Base-by-base conservation (phyloP, 2,888 invertebrate species). In the Chalcis sispes region DNA sequence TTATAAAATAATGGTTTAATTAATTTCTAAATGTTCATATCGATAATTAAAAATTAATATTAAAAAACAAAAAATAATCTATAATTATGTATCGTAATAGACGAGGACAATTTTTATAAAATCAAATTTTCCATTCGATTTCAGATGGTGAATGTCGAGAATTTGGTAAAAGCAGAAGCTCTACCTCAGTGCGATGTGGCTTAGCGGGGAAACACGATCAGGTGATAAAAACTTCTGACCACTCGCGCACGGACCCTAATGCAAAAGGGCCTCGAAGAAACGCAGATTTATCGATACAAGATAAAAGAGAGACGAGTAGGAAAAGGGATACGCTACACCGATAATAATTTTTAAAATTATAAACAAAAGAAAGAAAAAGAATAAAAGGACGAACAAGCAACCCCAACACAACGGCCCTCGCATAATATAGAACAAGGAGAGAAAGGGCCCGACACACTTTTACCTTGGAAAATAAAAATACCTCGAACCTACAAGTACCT, bases 401-500 rank as follows among this genome's bases (percentile, higher is more conserved):
- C n/a, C n/a, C n/a, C n/a, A n/a, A 36, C 36, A 46, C 2, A 46
- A 46, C 4, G 46, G 46, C 13, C 46, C 36, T 36, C 10, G 5
- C 36, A n/a, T n/a, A n/a, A n/a, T n/a, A n/a, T n/a, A n/a, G 36
- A 46, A 46, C 3, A 46, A 46, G 8, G n/a, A 46, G 13, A n/a
- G 32, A 36, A 50, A 67, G 66, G 76, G 61, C 65, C 5, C 20
- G 13, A 20, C 23, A 23, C 32, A 76, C 72, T 62, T 77, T 52
- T 85, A 86, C 86, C 86, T 86, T 87, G 82, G 79, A 82, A 82
- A 83, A n/a, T n/a, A n/a, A n/a, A 86, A 85, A 87, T 87, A 87
- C 87, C 87, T 87, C 87, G 84, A 85, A 86, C 85, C 85, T 86
- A 87, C 86, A 86, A 87, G 87, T 88, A 88, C 87, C 87, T 88